Conservation (phyloP, 2,888 invertebrate species). For the Hypercompe scribonia region DNA sequence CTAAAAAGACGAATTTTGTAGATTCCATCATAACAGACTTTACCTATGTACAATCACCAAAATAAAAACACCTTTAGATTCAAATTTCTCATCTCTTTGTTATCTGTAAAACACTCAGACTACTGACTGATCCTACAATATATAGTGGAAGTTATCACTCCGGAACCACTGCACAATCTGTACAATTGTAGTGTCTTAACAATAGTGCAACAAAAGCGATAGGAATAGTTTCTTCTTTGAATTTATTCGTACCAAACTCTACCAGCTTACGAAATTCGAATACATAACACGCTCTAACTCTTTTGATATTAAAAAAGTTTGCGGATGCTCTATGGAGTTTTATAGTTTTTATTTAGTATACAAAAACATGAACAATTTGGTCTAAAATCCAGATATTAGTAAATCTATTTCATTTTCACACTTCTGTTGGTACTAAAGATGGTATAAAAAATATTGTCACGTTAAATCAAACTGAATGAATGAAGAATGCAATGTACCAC, state of each 20-base stretch:
- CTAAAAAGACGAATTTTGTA: too few species aligned
- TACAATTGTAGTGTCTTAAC: neutral
- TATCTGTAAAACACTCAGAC: too few species aligned
- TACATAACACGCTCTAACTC: slow-evolving; percentile 55
- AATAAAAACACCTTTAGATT: too few species aligned
- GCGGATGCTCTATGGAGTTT: slow-evolving; percentile 34
- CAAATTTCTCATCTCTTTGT: too few species aligned
- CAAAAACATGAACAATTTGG: neutral
- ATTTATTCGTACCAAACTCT: slow-evolving; percentile 32
- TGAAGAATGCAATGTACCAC: too few species aligned
- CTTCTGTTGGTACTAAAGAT: too few species aligned
- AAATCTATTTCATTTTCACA: too few species aligned
- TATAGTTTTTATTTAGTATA: slow-evolving; percentile 29
- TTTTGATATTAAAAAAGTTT: slow-evolving; percentile 68
- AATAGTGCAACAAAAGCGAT: neutral
- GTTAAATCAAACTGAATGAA: too few species aligned
- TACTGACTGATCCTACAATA: too few species aligned
- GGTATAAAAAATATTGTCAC: too few species aligned
- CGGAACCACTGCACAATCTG: neutral
- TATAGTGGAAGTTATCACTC: neutral
- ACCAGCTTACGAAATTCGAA: slow-evolving; percentile 49
- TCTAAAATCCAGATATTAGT: neutral
- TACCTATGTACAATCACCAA: too few species aligned
- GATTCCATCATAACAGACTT: too few species aligned
- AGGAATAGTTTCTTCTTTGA: slow-evolving; percentile 24